phyloP scores from a whole-genome alignment of 2,888 invertebrate species.

The Megastigmus dorsalis region DNA sequence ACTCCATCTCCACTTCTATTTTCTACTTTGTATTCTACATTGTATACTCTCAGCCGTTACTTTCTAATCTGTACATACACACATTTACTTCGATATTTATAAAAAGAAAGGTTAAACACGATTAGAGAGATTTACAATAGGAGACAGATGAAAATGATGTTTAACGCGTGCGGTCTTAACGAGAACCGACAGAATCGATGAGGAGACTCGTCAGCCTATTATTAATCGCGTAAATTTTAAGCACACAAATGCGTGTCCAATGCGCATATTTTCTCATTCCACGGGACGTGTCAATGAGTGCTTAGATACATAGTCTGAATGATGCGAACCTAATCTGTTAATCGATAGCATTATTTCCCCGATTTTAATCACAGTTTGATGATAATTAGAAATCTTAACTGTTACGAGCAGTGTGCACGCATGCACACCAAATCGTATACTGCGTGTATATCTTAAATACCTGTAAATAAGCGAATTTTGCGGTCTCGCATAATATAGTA shows the following conservation, averaged over 20 bases:
- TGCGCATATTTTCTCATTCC: constrained; percentile 29
- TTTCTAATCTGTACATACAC: constrained; percentile 1
- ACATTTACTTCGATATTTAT: background rate
- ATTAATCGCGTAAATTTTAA: no score
- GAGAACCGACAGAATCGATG: background rate
- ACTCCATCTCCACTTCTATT: background rate
- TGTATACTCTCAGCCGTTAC: background rate
- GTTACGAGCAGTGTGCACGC: background rate
- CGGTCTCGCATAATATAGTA: constrained; percentile 66
- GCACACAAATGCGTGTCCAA: background rate
- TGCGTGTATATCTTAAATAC: constrained; percentile 55
- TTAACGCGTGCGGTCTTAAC: background rate
- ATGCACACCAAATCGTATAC: constrained; percentile 33
- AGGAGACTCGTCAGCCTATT: constrained; percentile 8
- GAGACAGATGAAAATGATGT: background rate
- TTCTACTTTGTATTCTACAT: background rate
- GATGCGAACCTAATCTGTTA: background rate
- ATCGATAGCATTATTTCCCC: background rate
- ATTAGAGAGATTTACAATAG: no score
- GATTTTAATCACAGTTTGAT: constrained; percentile 27
- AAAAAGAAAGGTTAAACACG: background rate
- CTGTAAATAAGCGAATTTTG: constrained; percentile 61
- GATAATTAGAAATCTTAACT: background rate
- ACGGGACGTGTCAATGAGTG: constrained; percentile 12
- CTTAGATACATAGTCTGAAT: background rate